Evolutionary conservation across 2,888 invertebrate species (phyloP).

Genomic region (Minunthozetes semirufus): DNA sequence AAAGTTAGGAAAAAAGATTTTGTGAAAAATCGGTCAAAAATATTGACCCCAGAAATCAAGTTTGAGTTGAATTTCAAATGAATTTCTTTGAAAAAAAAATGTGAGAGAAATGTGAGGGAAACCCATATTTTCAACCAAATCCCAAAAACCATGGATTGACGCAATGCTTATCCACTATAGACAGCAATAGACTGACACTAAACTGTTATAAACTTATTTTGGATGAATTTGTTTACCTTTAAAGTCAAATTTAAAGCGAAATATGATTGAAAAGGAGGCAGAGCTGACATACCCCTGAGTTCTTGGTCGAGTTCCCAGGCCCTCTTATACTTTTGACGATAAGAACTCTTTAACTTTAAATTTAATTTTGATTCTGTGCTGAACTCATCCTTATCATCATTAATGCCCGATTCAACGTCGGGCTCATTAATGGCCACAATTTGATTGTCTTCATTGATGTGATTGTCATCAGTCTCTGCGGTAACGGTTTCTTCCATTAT

Average conservation of each 20-base stretch:
- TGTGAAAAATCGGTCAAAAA: too few species aligned
- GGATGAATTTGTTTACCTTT: not conserved
- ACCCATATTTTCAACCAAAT: not conserved
- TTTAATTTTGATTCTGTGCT: not conserved
- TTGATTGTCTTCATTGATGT: not conserved
- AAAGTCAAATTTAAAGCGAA: not conserved
- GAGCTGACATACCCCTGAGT: constrained; percentile 19
- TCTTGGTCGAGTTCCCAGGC: constrained; percentile 33
- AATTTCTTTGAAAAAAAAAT: not conserved
- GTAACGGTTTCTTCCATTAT: constrained; percentile 20
- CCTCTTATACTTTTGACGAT: constrained; percentile 34
- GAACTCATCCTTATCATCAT: not conserved
- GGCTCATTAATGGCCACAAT: constrained; percentile 19
- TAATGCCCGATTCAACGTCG: not conserved
- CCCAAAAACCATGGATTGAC: not conserved
- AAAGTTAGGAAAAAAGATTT: too few species aligned
- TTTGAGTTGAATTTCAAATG: not conserved
- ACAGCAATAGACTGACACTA: not conserved
- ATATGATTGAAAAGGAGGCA: not conserved
- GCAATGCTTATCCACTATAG: not conserved
- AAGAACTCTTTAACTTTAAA: constrained; percentile 19
- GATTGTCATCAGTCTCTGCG: not conserved
- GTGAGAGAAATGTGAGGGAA: not conserved
- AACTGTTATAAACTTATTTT: not conserved
- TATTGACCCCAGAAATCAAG: not conserved